Conservation (phyloP, 2,888 invertebrate genomes). For the Eilema depressum region DNA sequence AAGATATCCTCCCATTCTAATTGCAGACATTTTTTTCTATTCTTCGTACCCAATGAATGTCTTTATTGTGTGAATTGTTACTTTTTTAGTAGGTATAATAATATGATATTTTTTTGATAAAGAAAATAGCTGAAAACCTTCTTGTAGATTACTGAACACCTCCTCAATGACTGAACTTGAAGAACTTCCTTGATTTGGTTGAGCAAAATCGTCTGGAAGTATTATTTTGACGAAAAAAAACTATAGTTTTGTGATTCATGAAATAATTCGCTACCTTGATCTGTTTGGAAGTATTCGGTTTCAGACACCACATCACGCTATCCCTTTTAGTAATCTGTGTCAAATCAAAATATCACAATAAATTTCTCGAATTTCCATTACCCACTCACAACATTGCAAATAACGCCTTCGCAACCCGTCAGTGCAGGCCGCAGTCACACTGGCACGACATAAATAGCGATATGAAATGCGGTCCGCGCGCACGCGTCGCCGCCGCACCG, state of each 20-base stretch:
- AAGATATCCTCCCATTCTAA: slow-evolving; percentile 12
- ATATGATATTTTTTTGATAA: too few relatives aligned
- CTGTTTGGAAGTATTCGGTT: background rate
- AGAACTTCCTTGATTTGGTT: background rate
- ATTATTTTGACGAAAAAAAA: too few relatives aligned
- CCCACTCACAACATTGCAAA: slow-evolving; percentile 10
- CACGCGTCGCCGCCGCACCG: slow-evolving; percentile 14
- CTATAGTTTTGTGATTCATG: background rate
- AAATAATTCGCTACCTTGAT: background rate
- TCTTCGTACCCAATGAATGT: background rate
- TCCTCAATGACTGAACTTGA: too few relatives aligned
- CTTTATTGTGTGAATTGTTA: background rate
- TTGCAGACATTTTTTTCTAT: slow-evolving; percentile 6
- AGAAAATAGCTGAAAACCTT: too few relatives aligned
- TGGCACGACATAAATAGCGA: slow-evolving; percentile 24
- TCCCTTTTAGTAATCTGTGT: background rate
- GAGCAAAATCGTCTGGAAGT: too few relatives aligned
- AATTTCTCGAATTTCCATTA: background rate
- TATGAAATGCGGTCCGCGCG: slow-evolving; percentile 21
- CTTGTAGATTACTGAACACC: too few relatives aligned
- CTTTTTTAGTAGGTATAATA: background rate
- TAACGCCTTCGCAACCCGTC: slow-evolving; percentile 14
- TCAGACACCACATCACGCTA: background rate
- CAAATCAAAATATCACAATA: background rate
- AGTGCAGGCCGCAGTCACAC: slow-evolving; percentile 18